Percentiles rank a stretch among this genome's conserved stretches.
Evolutionary conservation across 2,113 vertebrate species (phyloP).

Genomic region (Aptenodytes patagonicus): DNA sequence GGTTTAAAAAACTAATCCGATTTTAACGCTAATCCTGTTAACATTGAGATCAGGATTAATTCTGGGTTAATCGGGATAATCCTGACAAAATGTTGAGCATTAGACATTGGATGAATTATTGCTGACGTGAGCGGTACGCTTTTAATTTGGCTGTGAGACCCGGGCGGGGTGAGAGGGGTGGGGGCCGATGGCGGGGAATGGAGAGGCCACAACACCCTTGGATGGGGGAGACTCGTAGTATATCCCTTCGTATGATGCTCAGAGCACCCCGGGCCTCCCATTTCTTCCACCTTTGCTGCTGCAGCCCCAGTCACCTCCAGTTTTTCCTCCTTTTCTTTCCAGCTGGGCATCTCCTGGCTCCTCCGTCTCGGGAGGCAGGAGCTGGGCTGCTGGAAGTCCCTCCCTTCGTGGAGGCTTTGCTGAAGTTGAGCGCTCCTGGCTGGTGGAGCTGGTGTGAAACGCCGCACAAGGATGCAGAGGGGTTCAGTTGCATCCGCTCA

Average conservation of each 20-base stretch:
- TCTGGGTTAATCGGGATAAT: slow-evolving; percentile 71
- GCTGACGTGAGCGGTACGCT: neutral
- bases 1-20: slow-evolving; percentile 49
- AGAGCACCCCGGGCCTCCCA: neutral
- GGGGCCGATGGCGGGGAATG: neutral
- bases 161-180: neutral
- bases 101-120: slow-evolving; percentile 7
- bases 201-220: neutral
- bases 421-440: neutral
- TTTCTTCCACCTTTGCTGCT: neutral
- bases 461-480: neutral
- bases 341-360: neutral
- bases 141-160: neutral
- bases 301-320: neutral
- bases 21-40: slow-evolving; percentile 67
- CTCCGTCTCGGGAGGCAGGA: rapidly evolving
- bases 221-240: rapidly evolving
- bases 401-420: rapidly evolving
- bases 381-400: neutral
- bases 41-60: slow-evolving; percentile 65
- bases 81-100: slow-evolving; percentile 63
- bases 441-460: neutral
- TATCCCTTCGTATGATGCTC: neutral
- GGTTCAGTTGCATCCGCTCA: neutral
- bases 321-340: neutral